These are phyloP conservation scores for Chymomyza procnemis DNA, from an alignment of 2,888 invertebrate genomes.

Conservation along the genomic window DNA sequence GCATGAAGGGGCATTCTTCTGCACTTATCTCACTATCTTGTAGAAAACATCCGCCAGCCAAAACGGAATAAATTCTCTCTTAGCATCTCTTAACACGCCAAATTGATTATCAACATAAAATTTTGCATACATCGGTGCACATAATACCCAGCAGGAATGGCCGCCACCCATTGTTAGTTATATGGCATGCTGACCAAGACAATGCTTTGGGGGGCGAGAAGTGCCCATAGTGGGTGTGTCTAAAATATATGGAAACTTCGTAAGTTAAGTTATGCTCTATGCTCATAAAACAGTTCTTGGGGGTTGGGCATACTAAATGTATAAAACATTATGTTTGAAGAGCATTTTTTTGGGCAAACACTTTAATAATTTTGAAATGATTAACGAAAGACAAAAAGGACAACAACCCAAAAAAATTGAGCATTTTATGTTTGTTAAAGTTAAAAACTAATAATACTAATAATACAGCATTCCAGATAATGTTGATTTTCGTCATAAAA, in stretches of 20 bases:
- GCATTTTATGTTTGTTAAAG: too few species aligned
- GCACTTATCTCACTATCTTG: neutral
- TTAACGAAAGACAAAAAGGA: too few species aligned
- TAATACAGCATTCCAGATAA: too few species aligned
- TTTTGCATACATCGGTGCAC: conserved; percentile 61
- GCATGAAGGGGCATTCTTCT: neutral
- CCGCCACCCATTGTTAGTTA: neutral
- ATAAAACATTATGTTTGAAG: neutral
- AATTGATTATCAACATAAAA: conserved; percentile 48
- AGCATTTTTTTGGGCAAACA: too few species aligned
- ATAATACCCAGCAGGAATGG: neutral
- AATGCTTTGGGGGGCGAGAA: neutral
- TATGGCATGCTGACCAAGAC: neutral
- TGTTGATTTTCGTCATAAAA: too few species aligned
- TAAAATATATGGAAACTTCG: neutral
- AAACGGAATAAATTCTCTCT: neutral
- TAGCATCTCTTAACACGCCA: neutral
- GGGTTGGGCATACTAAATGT: neutral
- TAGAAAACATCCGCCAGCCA: neutral
- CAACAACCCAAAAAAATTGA: too few species aligned
- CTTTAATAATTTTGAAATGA: too few species aligned
- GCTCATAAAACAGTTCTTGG: neutral
- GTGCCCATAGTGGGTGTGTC: neutral
- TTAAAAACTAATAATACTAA: too few species aligned
- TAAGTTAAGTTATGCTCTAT: neutral